Evolutionary conservation across 2,113 vertebrate species (phyloP), one percentile per base, ranked within the genome.

Genomic region (Apus apus): DNA sequence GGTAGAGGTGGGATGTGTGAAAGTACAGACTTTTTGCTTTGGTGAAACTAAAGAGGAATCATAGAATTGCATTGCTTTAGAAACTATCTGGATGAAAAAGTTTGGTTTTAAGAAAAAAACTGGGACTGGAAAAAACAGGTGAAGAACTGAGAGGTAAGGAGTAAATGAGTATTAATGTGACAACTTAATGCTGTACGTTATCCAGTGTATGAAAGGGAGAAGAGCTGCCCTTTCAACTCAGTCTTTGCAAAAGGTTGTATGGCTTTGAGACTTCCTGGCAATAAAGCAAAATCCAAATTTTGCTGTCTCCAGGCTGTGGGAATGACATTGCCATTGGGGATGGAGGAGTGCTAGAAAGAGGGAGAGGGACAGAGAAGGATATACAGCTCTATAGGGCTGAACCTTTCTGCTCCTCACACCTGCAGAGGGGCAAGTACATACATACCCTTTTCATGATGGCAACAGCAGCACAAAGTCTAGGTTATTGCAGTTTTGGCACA

Each of bases 101-200:
- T 8, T 75, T 85, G 53, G 20, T 7, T 60, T 85, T 43, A 81
- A 18, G 34, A 58, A 53, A 64, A 40, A 19, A 86, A 22, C 1
- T 3, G 15, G 3, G 14, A 4, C 20, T 89, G 13, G 11, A 85
- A 53, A 72, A 89, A 87, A 65, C 7, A 51, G 16, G 5, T 46
- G 10, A 26, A 61, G 18, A 23, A n/a, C 6, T 53, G 25, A 83
- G 50, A 65, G 6, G 3, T 46, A 74, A 85, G 29, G 45, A 72
- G 26, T 45, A 67, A 70, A 32, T 4, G 2, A 22, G 4, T 45
- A 50, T 65, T 79, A 45, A 38, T 3, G 1, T 0, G 0, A 34
- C 27, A n/a, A n/a, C 11, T 40, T 51, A 46, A n/a, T 18, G 5
- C 9, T 53, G 15, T n/a, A 12, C 16, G 5, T 43, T 76, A 57